Conservation (phyloP, 2,113 vertebrate genomes). For the Penelope pileata region DNA sequence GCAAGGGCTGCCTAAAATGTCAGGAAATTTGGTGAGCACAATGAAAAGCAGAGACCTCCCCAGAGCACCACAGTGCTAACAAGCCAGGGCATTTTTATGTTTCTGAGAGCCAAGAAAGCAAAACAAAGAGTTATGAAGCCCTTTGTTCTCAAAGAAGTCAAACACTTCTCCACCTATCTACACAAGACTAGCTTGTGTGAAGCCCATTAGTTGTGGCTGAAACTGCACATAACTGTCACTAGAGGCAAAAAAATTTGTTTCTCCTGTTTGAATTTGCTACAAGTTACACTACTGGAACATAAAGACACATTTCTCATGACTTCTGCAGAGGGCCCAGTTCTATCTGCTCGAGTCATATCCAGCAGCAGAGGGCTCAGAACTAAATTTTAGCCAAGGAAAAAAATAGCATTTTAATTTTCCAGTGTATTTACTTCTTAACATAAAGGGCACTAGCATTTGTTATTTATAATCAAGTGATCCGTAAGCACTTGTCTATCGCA, state of each 20-base stretch:
- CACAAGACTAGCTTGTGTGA: not conserved
- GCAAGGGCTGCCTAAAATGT: not conserved
- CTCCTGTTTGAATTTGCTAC: not conserved
- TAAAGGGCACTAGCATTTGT: not conserved
- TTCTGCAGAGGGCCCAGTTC: not conserved
- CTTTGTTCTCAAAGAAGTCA: not conserved
- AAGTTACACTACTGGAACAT: not conserved
- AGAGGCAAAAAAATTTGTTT: not conserved
- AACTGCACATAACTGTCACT: not conserved
- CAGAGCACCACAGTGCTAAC: conserved; percentile 12
- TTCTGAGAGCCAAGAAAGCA: conserved; percentile 6
- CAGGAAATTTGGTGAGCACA: conserved; percentile 21
- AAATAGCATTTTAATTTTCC: not conserved
- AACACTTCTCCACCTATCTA: not conserved
- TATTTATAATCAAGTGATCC: not conserved
- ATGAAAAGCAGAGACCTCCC: conserved; percentile 48
- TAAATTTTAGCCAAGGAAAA: not conserved
- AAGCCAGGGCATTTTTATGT: conserved; percentile 42
- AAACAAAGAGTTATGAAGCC: not conserved
- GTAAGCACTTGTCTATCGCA: not conserved
- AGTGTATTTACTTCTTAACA: not conserved
- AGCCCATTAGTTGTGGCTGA: not conserved
- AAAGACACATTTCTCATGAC: not conserved
- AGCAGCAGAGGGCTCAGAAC: not conserved
- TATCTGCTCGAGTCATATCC: not conserved